phyloP scores from a whole-genome alignment of 92 coral and sea anemone species.

The Epizoanthus illoricatus region DNA sequence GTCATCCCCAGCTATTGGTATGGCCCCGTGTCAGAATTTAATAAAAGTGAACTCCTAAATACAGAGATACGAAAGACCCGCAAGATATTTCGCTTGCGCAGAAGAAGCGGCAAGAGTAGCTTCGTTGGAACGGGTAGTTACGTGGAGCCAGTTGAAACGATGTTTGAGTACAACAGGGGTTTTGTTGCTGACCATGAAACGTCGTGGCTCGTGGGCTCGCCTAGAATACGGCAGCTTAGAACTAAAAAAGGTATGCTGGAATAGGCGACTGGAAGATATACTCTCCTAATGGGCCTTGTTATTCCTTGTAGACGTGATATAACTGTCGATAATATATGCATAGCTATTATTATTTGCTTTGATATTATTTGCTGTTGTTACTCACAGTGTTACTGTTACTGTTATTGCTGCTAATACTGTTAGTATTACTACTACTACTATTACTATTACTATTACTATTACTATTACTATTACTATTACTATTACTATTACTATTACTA shows the following conservation, averaged over 20 bases:
- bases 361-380: neutral
- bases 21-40: conserved; percentile 74
- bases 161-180: conserved; percentile 52
- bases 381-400: too few relatives aligned
- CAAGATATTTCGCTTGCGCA: conserved; percentile 50
- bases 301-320: neutral
- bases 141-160: conserved; percentile 41
- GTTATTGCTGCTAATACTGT: neutral
- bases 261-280: neutral
- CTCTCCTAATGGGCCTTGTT: neutral
- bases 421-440: neutral
- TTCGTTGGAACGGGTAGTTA: conserved; percentile 40
- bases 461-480: neutral
- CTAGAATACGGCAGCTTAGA: conserved; percentile 87
- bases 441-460: neutral
- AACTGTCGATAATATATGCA: neutral
- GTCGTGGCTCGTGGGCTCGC: conserved; percentile 82
- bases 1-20: conserved; percentile 89
- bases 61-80: conserved; percentile 45
- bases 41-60: conserved; percentile 36
- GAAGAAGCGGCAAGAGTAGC: conserved; percentile 34
- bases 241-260: conserved; percentile 54
- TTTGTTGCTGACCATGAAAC: conserved; percentile 92
- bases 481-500: neutral
- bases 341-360: neutral